These are phyloP conservation scores for Sinocyclocheilus rhinocerous DNA, from an alignment of 2,113 vertebrate genomes.

Conservation along the genomic window DNA sequence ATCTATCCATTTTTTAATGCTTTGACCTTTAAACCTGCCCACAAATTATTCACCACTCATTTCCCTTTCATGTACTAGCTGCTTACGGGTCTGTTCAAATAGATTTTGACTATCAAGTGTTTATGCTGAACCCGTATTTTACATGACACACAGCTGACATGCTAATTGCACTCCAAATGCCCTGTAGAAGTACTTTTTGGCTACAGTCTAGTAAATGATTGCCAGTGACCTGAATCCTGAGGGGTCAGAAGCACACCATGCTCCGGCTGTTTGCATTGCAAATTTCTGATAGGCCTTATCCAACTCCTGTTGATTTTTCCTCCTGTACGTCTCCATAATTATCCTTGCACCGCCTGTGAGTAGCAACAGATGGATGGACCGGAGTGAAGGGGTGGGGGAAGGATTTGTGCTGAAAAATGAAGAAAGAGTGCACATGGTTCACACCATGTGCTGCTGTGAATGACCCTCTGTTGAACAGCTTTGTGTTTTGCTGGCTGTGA, in stretches of 20 bases:
- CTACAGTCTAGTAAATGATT: conserved; percentile 53
- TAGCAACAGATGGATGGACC: conserved; percentile 69
- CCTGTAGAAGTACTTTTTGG: conserved; percentile 34
- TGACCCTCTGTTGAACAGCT: conserved; percentile 49
- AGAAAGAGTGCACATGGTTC: conserved; percentile 46
- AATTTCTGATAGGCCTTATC: conserved; percentile 55
- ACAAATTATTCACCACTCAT: neutral
- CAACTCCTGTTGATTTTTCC: conserved; percentile 70
- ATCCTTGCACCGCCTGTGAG: conserved; percentile 61
- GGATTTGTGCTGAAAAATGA: conserved; percentile 44
- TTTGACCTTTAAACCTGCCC: neutral
- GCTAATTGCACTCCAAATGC: neutral
- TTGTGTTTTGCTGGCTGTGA: conserved; percentile 62
- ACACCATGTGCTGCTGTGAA: conserved; percentile 54
- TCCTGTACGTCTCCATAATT: conserved; percentile 64
- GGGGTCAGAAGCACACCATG: conserved; percentile 40
- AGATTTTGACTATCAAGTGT: neutral
- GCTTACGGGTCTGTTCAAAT: neutral
- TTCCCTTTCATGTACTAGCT: neutral
- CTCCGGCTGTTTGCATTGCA: conserved; percentile 55
- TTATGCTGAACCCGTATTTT: neutral
- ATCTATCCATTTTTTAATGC: neutral
- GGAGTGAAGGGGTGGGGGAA: neutral
- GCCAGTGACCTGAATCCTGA: conserved; percentile 40
- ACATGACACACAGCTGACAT: neutral